Percentiles rank a stretch among this genome's conserved stretches.
phyloP scores from a whole-genome alignment of 2,888 invertebrate species.

The Halictus ligatus region DNA sequence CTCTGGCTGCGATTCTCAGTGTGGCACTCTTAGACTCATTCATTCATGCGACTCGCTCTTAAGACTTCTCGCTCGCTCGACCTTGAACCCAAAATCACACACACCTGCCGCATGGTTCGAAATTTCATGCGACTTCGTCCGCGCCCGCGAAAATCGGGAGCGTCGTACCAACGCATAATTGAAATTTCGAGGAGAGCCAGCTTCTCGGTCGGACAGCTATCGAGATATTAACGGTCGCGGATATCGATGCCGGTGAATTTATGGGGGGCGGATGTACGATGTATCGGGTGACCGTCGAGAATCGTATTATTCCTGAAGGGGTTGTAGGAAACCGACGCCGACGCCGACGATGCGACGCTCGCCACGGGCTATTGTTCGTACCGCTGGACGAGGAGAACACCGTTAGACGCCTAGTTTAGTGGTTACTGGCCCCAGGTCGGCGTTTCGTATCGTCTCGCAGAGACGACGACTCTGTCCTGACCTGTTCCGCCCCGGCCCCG shows the following conservation, averaged over 20 bases:
- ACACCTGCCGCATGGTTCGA: not conserved
- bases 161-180: not conserved
- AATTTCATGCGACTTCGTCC: too few relatives aligned
- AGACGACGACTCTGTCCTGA: conserved; percentile 1
- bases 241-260: conserved; percentile 43
- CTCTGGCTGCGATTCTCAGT: too few relatives aligned
- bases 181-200: not conserved
- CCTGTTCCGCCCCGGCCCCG: conserved; percentile 40
- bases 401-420: conserved; percentile 76
- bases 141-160: too few relatives aligned
- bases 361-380: conserved; percentile 71
- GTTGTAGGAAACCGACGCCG: conserved; percentile 43
- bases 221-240: not conserved
- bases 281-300: conserved; percentile 58
- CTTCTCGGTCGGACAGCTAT: not conserved
- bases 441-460: conserved; percentile 37
- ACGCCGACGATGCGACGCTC: conserved; percentile 5
- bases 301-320: conserved; percentile 62
- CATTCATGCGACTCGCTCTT: too few relatives aligned
- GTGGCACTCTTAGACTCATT: too few relatives aligned
- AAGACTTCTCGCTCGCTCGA: too few relatives aligned
- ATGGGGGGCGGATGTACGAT: conserved; percentile 33
- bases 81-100: too few relatives aligned
- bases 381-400: conserved; percentile 63
- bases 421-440: conserved; percentile 70